Evolutionary conservation across 1,140 invertebrate species (phyloP).

Genomic region (Sesamia nonagrioides): DNA sequence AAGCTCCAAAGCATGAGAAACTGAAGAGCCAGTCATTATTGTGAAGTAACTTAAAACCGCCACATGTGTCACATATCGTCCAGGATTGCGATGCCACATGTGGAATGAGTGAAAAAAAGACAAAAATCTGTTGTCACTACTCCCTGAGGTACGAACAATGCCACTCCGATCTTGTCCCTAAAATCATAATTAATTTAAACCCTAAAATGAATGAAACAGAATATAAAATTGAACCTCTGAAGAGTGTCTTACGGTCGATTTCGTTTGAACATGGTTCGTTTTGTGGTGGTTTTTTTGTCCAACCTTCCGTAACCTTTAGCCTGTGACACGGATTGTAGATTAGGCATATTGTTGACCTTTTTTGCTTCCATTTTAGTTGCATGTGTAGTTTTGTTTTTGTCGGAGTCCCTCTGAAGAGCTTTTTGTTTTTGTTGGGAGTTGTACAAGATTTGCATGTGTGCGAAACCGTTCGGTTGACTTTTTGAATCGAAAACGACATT

Average conservation of each 20-base stretch:
- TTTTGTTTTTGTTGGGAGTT: slow-evolving; percentile 79
- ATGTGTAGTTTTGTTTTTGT: slow-evolving; percentile 80
- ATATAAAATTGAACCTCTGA: slow-evolving; percentile 51
- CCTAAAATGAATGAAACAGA: slow-evolving; percentile 55
- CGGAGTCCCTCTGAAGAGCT: slow-evolving; percentile 62
- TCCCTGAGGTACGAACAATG: slow-evolving; percentile 84
- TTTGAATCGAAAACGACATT: slow-evolving; percentile 39
- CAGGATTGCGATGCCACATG: slow-evolving; percentile 86
- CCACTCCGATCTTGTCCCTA: slow-evolving; percentile 61
- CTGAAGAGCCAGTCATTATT: slow-evolving; percentile 83
- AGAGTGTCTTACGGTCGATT: slow-evolving; percentile 50
- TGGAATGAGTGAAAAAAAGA: slow-evolving; percentile 82
- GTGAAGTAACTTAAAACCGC: slow-evolving; percentile 83
- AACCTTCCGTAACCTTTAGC: slow-evolving; percentile 86
- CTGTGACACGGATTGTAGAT: slow-evolving; percentile 86
- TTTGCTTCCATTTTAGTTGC: slow-evolving; percentile 79
- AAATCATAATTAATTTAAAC: slow-evolving; percentile 62
- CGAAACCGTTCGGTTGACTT: slow-evolving; percentile 51
- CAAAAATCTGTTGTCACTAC: slow-evolving; percentile 86
- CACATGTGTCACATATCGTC: slow-evolving; percentile 86
- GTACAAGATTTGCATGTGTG: slow-evolving; percentile 81
- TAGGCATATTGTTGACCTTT: slow-evolving; percentile 87
- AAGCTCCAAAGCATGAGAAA: slow-evolving; percentile 73
- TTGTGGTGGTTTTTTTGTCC: slow-evolving; percentile 82
- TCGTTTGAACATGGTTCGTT: slow-evolving; percentile 63